A percentile compares a stretch with the other conserved stretches of the same genome.
Conservation (phyloP, 2,797 vertebrate species). For the Telmatherina bonti region DNA sequence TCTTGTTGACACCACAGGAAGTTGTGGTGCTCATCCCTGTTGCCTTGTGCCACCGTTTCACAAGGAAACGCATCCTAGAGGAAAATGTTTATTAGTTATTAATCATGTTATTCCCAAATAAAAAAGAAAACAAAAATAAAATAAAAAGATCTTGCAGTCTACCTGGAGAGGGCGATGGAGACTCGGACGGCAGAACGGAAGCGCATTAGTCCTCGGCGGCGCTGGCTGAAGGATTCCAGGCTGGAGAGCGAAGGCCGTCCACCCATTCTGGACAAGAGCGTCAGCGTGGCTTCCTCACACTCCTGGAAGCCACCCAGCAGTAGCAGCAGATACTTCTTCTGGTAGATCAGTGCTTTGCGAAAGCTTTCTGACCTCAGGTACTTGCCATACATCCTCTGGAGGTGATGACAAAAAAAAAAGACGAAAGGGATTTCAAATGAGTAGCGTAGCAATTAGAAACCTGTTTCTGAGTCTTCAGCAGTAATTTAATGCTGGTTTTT, state of each 20-base stretch:
- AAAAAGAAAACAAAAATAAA: neutral
- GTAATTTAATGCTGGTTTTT: neutral
- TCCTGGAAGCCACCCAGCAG: slow-evolving; percentile 96
- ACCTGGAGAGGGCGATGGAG: slow-evolving; percentile 95
- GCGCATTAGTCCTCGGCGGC: slow-evolving; percentile 86
- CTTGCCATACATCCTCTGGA: slow-evolving; percentile 93
- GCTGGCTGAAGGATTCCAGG: slow-evolving; percentile 82
- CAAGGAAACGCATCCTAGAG: slow-evolving; percentile 95
- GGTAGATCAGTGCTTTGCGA: slow-evolving; percentile 96
- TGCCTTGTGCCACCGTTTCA: slow-evolving; percentile 92
- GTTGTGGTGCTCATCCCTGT: slow-evolving; percentile 79
- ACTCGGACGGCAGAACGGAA: slow-evolving; percentile 94
- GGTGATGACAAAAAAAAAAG: neutral
- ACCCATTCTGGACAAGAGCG: slow-evolving; percentile 92
- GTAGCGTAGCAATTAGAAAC: neutral
- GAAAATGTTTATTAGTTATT: neutral
- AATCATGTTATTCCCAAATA: neutral
- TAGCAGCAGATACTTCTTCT: slow-evolving; percentile 97
- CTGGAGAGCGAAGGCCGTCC: slow-evolving; percentile 84
- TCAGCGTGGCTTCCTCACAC: slow-evolving; percentile 94
- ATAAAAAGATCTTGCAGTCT: neutral
- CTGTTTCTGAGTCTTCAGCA: neutral
- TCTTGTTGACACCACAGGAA: slow-evolving; percentile 80
- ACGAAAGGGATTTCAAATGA: neutral
- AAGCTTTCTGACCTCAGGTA: slow-evolving; percentile 96